phyloP scores from a whole-genome alignment of 2,113 vertebrate genomes.

The Mormyrus lacerda region DNA sequence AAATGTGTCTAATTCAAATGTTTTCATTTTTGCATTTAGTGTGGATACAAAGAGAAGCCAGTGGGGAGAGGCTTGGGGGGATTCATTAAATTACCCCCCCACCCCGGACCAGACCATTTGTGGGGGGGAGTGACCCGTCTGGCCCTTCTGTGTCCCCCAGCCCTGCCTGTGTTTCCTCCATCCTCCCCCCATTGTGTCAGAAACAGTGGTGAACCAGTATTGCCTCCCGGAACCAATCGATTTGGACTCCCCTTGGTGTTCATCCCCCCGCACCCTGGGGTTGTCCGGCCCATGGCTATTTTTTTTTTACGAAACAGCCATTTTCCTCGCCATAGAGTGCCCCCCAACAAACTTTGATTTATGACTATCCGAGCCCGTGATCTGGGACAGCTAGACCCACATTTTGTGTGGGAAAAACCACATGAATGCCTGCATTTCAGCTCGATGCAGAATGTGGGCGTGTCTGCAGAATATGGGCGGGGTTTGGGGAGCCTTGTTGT shows the following conservation, averaged over 20 bases:
- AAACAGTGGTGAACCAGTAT: not conserved
- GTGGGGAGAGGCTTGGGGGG: not conserved
- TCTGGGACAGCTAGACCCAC: not conserved
- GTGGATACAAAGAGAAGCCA: slow-evolving; percentile 3
- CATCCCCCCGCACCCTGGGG: not conserved
- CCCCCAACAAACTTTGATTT: not conserved
- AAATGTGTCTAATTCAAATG: slow-evolving; percentile 19
- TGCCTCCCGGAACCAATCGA: slow-evolving; percentile 20
- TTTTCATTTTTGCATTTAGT: slow-evolving; percentile 14
- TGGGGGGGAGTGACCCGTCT: slow-evolving; percentile 10
- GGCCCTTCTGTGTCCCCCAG: slow-evolving; percentile 2
- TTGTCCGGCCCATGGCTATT: not conserved
- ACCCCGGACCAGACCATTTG: slow-evolving; percentile 1
- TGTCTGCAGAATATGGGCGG: not conserved
- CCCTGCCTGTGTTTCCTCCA: not conserved
- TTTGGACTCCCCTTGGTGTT: not conserved
- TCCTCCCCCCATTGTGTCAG: not conserved
- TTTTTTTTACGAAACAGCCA: slow-evolving; percentile 1
- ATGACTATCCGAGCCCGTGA: not conserved
- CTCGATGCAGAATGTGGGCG: not conserved
- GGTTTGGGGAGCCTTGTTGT: not conserved
- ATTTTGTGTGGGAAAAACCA: not conserved
- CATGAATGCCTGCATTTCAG: not conserved
- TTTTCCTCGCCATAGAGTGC: not conserved
- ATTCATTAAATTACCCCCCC: not conserved